Base-by-base conservation (phyloP, 2,888 invertebrate genomes). In the Hesperia comma region DNA sequence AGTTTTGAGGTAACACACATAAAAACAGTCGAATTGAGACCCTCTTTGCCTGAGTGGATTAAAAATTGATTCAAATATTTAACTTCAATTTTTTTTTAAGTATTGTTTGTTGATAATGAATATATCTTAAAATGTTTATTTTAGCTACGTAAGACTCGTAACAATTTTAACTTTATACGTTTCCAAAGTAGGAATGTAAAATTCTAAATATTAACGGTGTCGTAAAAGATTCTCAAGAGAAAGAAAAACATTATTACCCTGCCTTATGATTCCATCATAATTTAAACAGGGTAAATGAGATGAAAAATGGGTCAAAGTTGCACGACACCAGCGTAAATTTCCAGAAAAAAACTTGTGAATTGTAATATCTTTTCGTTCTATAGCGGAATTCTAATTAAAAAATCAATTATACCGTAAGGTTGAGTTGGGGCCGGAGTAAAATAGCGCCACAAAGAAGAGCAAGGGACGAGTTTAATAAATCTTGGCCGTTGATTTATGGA, bases 401-500 rank as follows among this genome's bases (percentile, higher is more conserved):
- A 63, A 63, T 63, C 63, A 63, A 63, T 63, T 63, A 63, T 37
- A 57, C 14, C 17, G 49, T 40, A 63, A 63, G 46, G 56, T 63
- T 56, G 63, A 26, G 56, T 46, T 12, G 57, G 57, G 63, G 40
- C 33, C 37, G 40, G 5, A 64, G 63, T 69, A 61, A 58, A 68
- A 69, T 67, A 67, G 66, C 60, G 68, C 63, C 71, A 46, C 49
- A 63, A 63, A 69, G 69, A 68, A 69, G 70, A 71, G 69, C 70
- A 69, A 69, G 69, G 68, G 70, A 68, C 67, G 61, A 70, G 70
- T 73, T 73, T 73, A 72, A 73, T 73, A 74, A 74, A 73, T 76
- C 72, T 72, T 74, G 73, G 26, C 71, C 70, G 61, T 69, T 79
- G 78, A 79, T 78, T 77, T 78, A 79, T 77, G 75, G 75, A 72